These are phyloP conservation scores for Platycheirus albimanus DNA, from an alignment of 2,888 invertebrate genomes.

Conservation along the genomic window DNA sequence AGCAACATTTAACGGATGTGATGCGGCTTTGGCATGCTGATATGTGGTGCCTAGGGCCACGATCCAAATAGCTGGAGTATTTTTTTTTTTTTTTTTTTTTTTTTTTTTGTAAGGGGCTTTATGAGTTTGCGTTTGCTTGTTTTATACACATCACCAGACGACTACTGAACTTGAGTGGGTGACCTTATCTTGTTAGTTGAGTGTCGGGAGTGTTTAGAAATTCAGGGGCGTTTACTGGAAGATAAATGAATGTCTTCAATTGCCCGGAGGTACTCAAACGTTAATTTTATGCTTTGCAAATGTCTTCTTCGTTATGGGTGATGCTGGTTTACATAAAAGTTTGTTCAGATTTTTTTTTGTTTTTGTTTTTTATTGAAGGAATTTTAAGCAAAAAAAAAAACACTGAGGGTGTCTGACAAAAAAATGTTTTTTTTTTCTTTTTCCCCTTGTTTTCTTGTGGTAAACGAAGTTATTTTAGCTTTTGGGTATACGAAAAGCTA, in stretches of 20 bases:
- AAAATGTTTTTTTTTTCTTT: no score
- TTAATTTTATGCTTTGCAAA: constrained; percentile 44
- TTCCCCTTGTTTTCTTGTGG: no score
- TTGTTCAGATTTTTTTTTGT: constrained; percentile 3
- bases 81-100: no score
- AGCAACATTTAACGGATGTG: constrained; percentile 6
- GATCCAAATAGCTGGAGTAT: not conserved
- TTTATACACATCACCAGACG: constrained; percentile 13
- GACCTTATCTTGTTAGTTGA: constrained; percentile 42
- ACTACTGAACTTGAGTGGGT: constrained; percentile 35
- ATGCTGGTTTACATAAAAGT: constrained; percentile 4
- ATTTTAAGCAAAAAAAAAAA: not conserved
- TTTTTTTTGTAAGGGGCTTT: no score
- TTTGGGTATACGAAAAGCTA: no score
- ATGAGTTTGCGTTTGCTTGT: not conserved
- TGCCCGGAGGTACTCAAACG: constrained; percentile 43
- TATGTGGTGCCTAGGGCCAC: not conserved
- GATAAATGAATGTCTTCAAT: constrained; percentile 66
- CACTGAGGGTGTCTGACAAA: no score
- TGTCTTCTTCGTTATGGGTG: constrained; percentile 29
- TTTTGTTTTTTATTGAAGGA: constrained; percentile 22
- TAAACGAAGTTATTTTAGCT: no score
- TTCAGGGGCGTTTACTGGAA: constrained; percentile 58
- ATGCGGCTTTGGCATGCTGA: constrained; percentile 7
- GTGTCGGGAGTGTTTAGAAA: constrained; percentile 17